Evolutionary conservation across 92 coral and sea anemone genomes (phyloP), one percentile per base, ranked within the genome.

Genomic region (Hydrozoanthus gracilis): DNA sequence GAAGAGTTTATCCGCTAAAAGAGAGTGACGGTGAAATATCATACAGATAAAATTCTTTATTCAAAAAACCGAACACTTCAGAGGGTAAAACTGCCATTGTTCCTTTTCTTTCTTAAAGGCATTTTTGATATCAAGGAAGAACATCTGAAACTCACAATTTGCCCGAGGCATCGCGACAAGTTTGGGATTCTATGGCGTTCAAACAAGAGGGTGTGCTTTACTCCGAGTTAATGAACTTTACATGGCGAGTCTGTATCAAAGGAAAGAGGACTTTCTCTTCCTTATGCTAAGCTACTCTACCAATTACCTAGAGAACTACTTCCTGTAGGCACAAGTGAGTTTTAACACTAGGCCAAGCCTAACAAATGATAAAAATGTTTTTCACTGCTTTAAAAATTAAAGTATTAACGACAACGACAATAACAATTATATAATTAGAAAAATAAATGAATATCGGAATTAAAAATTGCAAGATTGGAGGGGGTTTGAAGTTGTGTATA

Each of bases 91-190:
- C 0, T 62, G 17, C 17, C 14, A 62, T 62, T 62, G 69, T 62
- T 62, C n/a, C 0, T 2, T 62, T 11, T 62, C 16, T 11, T 62
- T 62, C 17, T n/a, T 62, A 62, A 62, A 83, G 88, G 91, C 65
- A 67, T 75, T 72, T 88, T 83, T 76, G 85, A 88, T 62, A 75
- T 83, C 62, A 55, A 56, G 54, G 51, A 69, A 52, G 51, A 44
- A 52, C 79, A 89, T 66, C 80, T 73, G 68, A 66, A 83, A 65
- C 84, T 76, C 69, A 80, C 90, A n/a, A 88, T 88, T 83, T 88
- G 89, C 50, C 88, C 91, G 71, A 66, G 91, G 70, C 91, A 88
- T 67, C 88, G 88, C 15, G 91, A 84, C 85, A 50, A 54, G 61
- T 88, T 88, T 69, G 88, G 91, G 10, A 76, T 84, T 5, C 68